Evolutionary conservation across 1,140 invertebrate species (phyloP).

Genomic region (Anthonomus grandis): DNA sequence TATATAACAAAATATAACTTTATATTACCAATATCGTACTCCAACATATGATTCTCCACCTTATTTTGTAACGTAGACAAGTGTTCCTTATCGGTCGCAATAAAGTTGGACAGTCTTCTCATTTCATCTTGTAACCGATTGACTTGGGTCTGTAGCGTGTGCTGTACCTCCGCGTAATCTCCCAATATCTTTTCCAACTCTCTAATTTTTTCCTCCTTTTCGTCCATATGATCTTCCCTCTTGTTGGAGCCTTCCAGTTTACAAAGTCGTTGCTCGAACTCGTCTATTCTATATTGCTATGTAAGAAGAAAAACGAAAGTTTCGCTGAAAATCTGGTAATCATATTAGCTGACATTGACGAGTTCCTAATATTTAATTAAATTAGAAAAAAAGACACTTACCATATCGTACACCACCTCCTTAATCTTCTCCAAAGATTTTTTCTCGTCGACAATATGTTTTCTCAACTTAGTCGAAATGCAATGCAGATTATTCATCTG

Average conservation of each 20-base stretch:
- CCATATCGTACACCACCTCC: constrained; percentile 46
- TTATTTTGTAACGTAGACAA: constrained; percentile 41
- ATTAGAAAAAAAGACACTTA: constrained; percentile 24
- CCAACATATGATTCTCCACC: constrained; percentile 45
- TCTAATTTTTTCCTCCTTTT: constrained; percentile 47
- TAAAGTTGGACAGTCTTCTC: constrained; percentile 48
- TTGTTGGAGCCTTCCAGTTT: constrained; percentile 30
- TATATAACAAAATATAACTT: too few species aligned
- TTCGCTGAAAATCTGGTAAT: background rate
- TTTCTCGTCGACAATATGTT: constrained; percentile 34
- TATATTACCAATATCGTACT: constrained; percentile 56
- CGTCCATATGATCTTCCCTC: constrained; percentile 42
- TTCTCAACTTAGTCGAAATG: constrained; percentile 32
- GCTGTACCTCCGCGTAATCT: constrained; percentile 44
- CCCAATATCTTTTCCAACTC: constrained; percentile 48
- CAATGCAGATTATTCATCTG: constrained; percentile 32
- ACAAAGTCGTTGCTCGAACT: constrained; percentile 34
- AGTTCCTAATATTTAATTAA: background rate
- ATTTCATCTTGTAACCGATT: constrained; percentile 55
- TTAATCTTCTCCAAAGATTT: constrained; percentile 47
- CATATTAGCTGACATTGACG: background rate
- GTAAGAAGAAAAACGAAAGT: background rate
- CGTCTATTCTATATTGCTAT: constrained; percentile 40
- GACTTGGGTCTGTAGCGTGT: constrained; percentile 52
- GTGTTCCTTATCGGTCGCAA: constrained; percentile 46